phyloP scores from a whole-genome alignment of 2,113 vertebrate species.

The Strix uralensis region DNA sequence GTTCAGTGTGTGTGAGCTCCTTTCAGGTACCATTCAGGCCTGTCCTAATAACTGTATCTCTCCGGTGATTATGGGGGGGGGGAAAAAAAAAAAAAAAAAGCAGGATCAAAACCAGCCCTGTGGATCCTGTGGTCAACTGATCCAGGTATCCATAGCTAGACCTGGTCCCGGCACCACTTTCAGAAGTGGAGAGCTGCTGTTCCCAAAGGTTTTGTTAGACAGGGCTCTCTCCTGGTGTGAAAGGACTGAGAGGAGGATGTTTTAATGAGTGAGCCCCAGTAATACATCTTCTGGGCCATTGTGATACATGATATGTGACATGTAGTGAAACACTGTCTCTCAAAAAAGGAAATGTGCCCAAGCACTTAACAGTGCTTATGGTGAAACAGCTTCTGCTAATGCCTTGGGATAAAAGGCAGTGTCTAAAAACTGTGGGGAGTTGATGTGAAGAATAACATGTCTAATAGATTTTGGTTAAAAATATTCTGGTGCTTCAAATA shows the following conservation, averaged over 20 bases:
- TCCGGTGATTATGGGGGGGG: neutral
- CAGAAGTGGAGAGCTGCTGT: neutral
- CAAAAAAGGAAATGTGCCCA: neutral
- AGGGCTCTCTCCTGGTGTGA: neutral
- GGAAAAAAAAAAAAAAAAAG: neutral
- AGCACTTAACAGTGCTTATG: neutral
- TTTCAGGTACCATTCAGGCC: neutral
- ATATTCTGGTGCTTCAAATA: neutral
- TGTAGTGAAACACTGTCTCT: neutral
- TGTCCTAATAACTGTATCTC: neutral
- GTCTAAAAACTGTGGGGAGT: neutral
- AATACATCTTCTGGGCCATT: neutral
- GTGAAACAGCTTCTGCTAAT: neutral
- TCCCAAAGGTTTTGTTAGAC: neutral
- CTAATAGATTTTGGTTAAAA: neutral
- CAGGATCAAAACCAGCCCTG: neutral
- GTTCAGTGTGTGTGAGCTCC: neutral
- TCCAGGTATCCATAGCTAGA: neutral
- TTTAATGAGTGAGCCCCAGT: neutral
- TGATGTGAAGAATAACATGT: neutral
- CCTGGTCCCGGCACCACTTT: neutral
- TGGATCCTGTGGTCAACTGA: neutral
- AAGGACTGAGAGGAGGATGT: neutral
- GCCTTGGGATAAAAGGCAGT: neutral
- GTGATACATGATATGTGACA: fast-evolving